Conservation (phyloP, 2,113 vertebrate species). For the Pachycephala philippinensis region DNA sequence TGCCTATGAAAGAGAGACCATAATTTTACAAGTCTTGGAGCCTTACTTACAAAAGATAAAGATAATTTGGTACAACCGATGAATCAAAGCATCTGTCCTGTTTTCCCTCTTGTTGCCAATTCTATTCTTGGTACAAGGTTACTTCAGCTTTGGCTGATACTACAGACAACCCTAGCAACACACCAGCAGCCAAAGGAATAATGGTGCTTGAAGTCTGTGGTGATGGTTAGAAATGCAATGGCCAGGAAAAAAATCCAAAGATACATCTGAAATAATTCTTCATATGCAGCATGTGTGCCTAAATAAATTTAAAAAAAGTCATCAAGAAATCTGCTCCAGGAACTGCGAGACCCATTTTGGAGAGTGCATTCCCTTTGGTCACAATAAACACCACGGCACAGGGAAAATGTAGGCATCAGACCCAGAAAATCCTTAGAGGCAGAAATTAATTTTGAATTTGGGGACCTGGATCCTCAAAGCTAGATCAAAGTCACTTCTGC, state of each 20-base stretch:
- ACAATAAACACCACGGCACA: neutral
- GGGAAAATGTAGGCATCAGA: neutral
- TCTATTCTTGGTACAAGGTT: neutral
- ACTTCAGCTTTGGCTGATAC: neutral
- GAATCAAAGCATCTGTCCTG: neutral
- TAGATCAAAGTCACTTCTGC: neutral
- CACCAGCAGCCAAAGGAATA: neutral
- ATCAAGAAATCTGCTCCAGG: neutral
- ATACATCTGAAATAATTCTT: neutral
- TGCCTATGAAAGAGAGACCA: neutral
- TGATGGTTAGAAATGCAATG: neutral
- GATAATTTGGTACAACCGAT: neutral
- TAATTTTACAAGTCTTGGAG: neutral
- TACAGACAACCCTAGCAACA: neutral
- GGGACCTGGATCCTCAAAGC: neutral
- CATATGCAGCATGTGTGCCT: neutral
- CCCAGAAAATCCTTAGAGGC: neutral
- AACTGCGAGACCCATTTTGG: neutral
- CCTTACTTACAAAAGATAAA: neutral
- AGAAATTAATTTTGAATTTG: neutral
- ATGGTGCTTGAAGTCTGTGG: neutral
- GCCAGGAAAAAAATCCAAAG: neutral
- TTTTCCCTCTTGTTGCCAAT: neutral
- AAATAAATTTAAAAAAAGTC: neutral
- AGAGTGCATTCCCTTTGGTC: neutral